These are phyloP conservation scores for Phalacrocorax carbo DNA, from an alignment of 2,113 vertebrate species.

Conservation along the genomic window DNA sequence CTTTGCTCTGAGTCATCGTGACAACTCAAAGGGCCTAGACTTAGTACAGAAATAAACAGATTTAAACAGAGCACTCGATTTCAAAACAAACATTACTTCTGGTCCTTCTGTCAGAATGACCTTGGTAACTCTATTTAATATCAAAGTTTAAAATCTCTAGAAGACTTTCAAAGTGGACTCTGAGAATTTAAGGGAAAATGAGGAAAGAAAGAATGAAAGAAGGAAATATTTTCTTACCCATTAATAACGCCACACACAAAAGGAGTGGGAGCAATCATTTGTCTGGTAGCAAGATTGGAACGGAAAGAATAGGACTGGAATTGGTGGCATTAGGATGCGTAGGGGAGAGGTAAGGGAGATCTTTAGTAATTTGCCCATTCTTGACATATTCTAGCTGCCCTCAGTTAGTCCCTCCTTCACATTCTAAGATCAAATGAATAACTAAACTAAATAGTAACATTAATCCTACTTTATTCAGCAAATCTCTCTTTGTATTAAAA, in stretches of 20 bases:
- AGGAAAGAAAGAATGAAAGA: background rate
- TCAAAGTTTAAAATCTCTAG: background rate
- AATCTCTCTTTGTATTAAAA: background rate
- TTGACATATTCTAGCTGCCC: background rate
- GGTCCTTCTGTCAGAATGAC: slow-evolving; percentile 4
- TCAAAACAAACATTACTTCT: slow-evolving; percentile 34
- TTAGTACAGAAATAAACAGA: slow-evolving; percentile 39
- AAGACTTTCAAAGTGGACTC: background rate
- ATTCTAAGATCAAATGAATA: background rate
- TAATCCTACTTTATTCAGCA: background rate
- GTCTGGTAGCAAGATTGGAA: background rate
- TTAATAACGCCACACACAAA: background rate
- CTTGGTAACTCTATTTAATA: background rate
- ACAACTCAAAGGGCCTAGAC: slow-evolving; percentile 29
- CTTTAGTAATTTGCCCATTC: background rate
- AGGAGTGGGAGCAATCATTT: background rate
- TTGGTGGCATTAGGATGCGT: background rate
- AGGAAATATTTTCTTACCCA: background rate
- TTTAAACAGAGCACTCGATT: background rate
- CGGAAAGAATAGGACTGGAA: background rate
- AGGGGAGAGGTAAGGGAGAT: background rate
- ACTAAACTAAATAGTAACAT: background rate
- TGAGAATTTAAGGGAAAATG: background rate
- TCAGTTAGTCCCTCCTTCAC: background rate
- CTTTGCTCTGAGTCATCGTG: slow-evolving; percentile 55